A percentile compares a stretch with the other conserved stretches of the same genome.
Conservation (phyloP, 2,888 invertebrate species). For the Drosophila conformis region DNA sequence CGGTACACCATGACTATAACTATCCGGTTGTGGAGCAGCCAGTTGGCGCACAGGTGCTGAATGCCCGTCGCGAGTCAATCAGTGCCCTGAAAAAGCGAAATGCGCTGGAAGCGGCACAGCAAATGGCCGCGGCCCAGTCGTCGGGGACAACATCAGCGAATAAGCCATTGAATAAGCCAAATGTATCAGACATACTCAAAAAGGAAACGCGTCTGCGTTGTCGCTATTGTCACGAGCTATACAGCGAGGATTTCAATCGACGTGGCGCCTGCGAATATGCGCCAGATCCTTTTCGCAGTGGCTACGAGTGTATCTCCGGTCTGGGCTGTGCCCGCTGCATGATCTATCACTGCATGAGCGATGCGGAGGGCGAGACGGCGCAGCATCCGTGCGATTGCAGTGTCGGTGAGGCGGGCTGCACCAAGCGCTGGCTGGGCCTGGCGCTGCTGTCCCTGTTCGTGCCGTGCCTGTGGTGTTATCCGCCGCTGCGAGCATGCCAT, state of each 20-base stretch:
- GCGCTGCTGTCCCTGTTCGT: conserved; percentile 94
- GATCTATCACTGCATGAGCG: conserved; percentile 97
- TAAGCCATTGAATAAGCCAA: conserved; percentile 73
- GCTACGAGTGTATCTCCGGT: conserved; percentile 93
- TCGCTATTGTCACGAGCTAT: conserved; percentile 92
- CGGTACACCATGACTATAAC: conserved; percentile 92
- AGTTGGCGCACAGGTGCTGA: conserved; percentile 83
- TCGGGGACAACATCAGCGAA: conserved; percentile 78
- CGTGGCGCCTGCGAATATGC: conserved; percentile 94
- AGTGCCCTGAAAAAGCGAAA: conserved; percentile 89
- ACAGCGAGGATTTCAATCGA: conserved; percentile 93
- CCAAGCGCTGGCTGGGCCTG: conserved; percentile 94
- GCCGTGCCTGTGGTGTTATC: conserved; percentile 97
- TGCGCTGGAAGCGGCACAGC: conserved; percentile 85
- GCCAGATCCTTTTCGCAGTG: conserved; percentile 92
- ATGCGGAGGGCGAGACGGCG: conserved; percentile 94
- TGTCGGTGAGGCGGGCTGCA: conserved; percentile 89
- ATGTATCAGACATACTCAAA: conserved; percentile 76
- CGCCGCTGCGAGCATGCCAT: conserved; percentile 93
- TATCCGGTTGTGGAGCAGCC: conserved; percentile 88
- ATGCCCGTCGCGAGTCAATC: conserved; percentile 86
- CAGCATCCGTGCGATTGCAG: conserved; percentile 93
- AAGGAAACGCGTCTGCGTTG: conserved; percentile 85
- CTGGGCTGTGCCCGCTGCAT: conserved; percentile 94
- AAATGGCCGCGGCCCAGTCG: conserved; percentile 82